Conservation (phyloP, 2,797 vertebrate species). For the Helarctos malayanus region DNA sequence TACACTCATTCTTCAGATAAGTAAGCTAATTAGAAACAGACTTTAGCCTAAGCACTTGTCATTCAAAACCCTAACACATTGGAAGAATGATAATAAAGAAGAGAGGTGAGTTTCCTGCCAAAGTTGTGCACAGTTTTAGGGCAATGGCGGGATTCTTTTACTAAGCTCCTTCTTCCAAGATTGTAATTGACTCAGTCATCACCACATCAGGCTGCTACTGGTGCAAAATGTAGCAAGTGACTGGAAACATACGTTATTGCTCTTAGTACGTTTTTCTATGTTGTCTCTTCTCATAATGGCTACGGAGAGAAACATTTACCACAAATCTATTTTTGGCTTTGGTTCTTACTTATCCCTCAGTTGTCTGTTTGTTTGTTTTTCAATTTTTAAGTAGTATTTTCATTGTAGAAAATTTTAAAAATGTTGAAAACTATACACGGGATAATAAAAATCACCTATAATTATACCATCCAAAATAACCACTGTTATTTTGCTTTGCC, state of each 20-base stretch:
- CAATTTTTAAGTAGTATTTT: constrained; percentile 19
- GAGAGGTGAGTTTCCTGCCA: constrained; percentile 38
- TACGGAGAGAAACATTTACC: background rate
- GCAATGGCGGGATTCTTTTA: background rate
- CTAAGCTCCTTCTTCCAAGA: background rate
- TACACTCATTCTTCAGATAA: constrained; percentile 36
- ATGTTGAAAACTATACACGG: background rate
- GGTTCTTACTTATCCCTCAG: background rate
- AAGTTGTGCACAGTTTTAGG: background rate
- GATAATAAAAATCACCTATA: constrained; percentile 13
- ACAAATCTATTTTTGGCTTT: constrained; percentile 37
- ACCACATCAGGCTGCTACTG: background rate
- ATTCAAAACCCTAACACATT: background rate
- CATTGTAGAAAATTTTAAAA: constrained; percentile 24
- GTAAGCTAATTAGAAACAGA: constrained; percentile 57
- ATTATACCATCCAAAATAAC: background rate
- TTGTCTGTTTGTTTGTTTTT: background rate
- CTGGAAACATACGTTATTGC: background rate
- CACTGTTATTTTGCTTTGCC: background rate
- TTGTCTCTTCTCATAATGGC: constrained; percentile 9
- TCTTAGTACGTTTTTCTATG: background rate
- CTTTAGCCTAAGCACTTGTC: background rate
- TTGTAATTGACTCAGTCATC: background rate
- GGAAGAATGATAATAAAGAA: constrained; percentile 15
- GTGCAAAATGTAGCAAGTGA: background rate